These are phyloP conservation scores for Poeciliopsis occidentalis DNA, from an alignment of 2,113 vertebrate genomes.

Conservation along the genomic window DNA sequence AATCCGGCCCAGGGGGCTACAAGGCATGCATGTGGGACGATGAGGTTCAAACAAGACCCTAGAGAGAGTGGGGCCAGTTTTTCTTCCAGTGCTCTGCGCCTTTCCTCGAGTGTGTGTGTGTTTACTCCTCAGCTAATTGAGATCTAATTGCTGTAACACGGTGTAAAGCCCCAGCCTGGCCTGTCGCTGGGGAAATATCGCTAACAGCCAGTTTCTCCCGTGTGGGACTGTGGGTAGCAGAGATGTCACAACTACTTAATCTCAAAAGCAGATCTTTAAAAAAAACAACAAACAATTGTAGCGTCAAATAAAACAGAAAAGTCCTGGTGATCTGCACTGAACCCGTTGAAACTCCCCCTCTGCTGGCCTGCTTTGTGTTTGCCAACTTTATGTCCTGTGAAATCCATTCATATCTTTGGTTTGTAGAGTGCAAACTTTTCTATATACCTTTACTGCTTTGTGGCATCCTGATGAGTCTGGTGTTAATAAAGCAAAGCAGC, in stretches of 20 bases:
- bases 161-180: conserved; percentile 54
- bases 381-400: conserved; percentile 33
- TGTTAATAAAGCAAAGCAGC: conserved; percentile 45
- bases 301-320: conserved; percentile 6
- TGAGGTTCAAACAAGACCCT: conserved; percentile 68
- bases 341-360: conserved; percentile 4
- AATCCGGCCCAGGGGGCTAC: conserved; percentile 53
- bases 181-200: conserved; percentile 67
- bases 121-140: conserved; percentile 75
- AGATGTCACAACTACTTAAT: conserved; percentile 69
- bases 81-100: conserved; percentile 26
- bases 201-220: conserved; percentile 57
- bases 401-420: conserved; percentile 23
- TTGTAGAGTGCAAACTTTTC: conserved; percentile 12
- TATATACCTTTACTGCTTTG: conserved; percentile 2
- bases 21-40: conserved; percentile 25
- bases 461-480: conserved; percentile 39
- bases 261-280: conserved; percentile 48
- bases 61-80: conserved; percentile 40
- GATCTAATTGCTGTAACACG: conserved; percentile 74
- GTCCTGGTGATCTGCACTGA: not conserved
- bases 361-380: conserved; percentile 1
- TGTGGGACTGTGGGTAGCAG: conserved; percentile 64
- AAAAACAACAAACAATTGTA: conserved; percentile 41
- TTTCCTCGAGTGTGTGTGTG: conserved; percentile 20